Evolutionary conservation across 1,140 invertebrate genomes (phyloP).

Genomic region (Aethina tumida): DNA sequence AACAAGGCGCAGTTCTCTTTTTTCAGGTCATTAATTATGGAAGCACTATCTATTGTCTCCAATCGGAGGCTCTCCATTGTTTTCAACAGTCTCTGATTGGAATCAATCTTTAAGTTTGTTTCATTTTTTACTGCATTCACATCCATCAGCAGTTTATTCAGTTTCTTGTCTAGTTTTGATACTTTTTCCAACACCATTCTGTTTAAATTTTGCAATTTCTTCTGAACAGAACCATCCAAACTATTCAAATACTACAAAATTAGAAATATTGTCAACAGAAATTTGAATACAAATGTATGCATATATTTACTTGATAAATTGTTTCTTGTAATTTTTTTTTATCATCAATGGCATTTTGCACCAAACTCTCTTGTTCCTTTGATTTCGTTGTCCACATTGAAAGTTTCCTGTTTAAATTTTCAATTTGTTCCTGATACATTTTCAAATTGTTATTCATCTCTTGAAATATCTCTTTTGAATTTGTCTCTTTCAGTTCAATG

Average conservation of each 20-base stretch:
- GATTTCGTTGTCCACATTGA: constrained; percentile 8
- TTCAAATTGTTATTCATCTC: constrained; percentile 17
- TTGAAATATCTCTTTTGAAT: constrained; percentile 16
- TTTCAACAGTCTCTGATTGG: constrained; percentile 11
- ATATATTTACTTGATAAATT: constrained; percentile 12
- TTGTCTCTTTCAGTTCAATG: constrained; percentile 13
- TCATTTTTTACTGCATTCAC: constrained; percentile 15
- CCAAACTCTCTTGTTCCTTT: constrained; percentile 14
- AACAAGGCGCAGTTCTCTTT: constrained; percentile 15
- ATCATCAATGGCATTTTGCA: constrained; percentile 9
- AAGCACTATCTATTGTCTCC: constrained; percentile 11
- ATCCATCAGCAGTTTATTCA: constrained; percentile 10
- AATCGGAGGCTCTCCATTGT: constrained; percentile 14
- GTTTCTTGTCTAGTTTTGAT: constrained; percentile 5
- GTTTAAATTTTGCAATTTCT: constrained; percentile 11
- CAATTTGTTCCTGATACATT: constrained; percentile 11
- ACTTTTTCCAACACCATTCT: constrained; percentile 11
- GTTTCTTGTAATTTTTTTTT: constrained; percentile 9
- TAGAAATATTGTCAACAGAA: constrained; percentile 1
- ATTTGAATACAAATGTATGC: constrained; percentile 1
- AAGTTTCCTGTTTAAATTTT: constrained; percentile 3
- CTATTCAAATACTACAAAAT: constrained; percentile 14
- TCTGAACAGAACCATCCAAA: constrained; percentile 10
- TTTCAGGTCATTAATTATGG: constrained; percentile 12
- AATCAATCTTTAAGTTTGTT: constrained; percentile 12